Evolutionary conservation across 2,888 invertebrate species (phyloP), one percentile per base, ranked within the genome.

Genomic region (Ormyrus pomaceus): DNA sequence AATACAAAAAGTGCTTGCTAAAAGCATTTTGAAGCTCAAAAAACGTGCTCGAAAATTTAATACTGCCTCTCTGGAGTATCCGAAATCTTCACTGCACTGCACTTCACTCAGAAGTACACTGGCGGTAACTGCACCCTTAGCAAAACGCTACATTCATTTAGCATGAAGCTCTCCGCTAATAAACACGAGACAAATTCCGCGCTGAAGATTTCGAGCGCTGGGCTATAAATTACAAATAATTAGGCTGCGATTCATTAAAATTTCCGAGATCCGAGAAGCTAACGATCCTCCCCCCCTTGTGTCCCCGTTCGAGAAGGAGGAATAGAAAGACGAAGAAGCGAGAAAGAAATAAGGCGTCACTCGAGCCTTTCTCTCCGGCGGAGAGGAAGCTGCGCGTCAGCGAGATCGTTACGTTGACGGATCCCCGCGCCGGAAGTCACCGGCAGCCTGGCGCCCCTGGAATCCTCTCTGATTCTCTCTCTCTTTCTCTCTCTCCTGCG

Each of bases 391-490:
- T 83, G 82, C 87, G 87, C 88, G 89, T 90, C 90, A 88, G 86
- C 87, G 84, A 90, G 90, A 88, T 90, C 90, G 89, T 90, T 90
- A 89, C 84, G 86, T 84, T 89, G 89, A 90, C 88, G 90, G 85
- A 88, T 87, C 84, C 82, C 83, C 79, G 81, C 78, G 82, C 85
- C 88, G 88, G 88, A 88, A 88, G 86, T 86, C 84, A 83, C 45
- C 50, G 19, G 77, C 81, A 79, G 19, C 19, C 72, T 81, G 85
- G 84, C 86, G 84, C 84, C 84, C 64, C 34, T 71, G 34, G n/a
- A 70, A 70, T 11, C 19, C 19, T 19, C 19, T 19, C 19, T 19
- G 19, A 19, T 19, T 19, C 19, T 19, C 19, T 19, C 19, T 19
- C 19, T 19, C 19, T 2, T 19, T 19, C 19, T 19, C 19, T 19